Conservation (phyloP, 2,113 vertebrate species). For the Emydocephalus ijimae region DNA sequence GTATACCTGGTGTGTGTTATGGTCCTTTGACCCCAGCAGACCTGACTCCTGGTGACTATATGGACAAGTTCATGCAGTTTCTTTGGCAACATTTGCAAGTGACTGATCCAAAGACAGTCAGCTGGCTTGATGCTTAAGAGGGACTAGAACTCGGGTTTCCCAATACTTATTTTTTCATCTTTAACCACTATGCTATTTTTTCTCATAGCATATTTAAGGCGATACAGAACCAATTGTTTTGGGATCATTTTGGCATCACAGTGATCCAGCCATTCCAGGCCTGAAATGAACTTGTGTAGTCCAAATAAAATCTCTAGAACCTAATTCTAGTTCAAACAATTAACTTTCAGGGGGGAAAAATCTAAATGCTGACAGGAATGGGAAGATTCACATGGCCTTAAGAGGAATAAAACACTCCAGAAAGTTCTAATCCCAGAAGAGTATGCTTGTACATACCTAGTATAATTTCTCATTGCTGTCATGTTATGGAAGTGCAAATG, state of each 20-base stretch:
- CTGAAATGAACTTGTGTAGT: not conserved
- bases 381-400: not conserved
- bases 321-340: not conserved
- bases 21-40: not conserved
- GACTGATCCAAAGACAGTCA: not conserved
- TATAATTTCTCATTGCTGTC: conserved; percentile 25
- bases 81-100: not conserved
- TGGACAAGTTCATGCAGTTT: not conserved
- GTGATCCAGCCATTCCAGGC: not conserved
- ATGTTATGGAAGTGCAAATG: not conserved
- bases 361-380: not conserved
- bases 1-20: not conserved
- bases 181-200: not conserved
- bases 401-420: not conserved
- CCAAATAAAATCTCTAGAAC: not conserved
- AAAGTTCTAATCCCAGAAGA: not conserved
- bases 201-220: not conserved
- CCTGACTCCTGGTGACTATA: not conserved
- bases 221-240: not conserved
- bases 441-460: not conserved
- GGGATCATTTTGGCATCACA: not conserved
- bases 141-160: not conserved
- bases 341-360: not conserved
- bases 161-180: not conserved
- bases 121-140: not conserved